phyloP scores from a whole-genome alignment of 1,140 invertebrate genomes.

The Papilio helenus region DNA sequence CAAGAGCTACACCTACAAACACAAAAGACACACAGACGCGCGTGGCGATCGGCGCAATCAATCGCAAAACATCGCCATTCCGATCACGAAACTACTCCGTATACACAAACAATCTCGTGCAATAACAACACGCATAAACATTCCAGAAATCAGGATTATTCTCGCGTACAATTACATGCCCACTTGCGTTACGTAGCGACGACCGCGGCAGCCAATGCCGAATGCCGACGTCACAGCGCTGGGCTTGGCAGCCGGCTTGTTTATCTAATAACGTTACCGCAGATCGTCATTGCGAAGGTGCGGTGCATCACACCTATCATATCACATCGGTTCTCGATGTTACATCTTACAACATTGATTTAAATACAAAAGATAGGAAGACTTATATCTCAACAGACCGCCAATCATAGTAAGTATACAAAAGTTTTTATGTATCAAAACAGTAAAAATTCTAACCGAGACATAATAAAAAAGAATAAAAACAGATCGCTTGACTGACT shows the following conservation, averaged over 20 bases:
- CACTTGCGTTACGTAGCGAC: slow-evolving; percentile 50
- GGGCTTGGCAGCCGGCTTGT: slow-evolving; percentile 30
- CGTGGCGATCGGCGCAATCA: slow-evolving; percentile 49
- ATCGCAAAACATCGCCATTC: slow-evolving; percentile 62
- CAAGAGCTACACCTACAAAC: neutral
- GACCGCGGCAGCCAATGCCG: slow-evolving; percentile 29
- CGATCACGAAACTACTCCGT: slow-evolving; percentile 45
- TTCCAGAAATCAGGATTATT: slow-evolving; percentile 71
- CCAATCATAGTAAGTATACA: too few species aligned
- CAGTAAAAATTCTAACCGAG: too few species aligned
- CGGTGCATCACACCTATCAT: slow-evolving; percentile 11
- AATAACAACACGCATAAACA: slow-evolving; percentile 68
- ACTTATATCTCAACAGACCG: neutral
- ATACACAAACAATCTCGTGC: slow-evolving; percentile 44
- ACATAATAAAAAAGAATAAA: too few species aligned
- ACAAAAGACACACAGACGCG: neutral
- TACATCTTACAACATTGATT: neutral
- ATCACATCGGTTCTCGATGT: neutral
- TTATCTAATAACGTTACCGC: slow-evolving; percentile 36
- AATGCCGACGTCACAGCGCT: slow-evolving; percentile 23
- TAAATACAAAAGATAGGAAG: too few species aligned
- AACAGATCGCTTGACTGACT: too few species aligned
- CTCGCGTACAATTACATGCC: slow-evolving; percentile 56
- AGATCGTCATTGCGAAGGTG: slow-evolving; percentile 27
- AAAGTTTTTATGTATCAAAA: too few species aligned